Conservation (phyloP, 2,113 vertebrate genomes). For the Leptobrachium leishanense region DNA sequence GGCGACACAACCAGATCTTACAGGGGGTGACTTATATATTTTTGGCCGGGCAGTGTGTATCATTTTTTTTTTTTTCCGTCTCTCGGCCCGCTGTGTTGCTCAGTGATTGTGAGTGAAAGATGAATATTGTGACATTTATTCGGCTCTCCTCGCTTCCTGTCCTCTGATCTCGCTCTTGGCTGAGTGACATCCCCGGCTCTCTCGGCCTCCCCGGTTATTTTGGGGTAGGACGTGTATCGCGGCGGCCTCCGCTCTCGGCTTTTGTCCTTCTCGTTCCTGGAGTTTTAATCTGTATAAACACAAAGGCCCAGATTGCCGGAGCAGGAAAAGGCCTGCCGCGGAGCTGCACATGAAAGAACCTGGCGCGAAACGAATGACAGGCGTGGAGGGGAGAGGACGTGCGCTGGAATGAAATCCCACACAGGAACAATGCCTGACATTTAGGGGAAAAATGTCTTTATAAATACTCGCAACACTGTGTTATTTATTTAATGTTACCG, state of each 20-base stretch:
- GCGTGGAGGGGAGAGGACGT: not conserved
- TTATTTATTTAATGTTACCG: too few relatives aligned
- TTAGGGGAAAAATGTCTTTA: too few relatives aligned
- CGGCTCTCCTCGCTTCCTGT: slow-evolving; percentile 10
- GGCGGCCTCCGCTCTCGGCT: not conserved
- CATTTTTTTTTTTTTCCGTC: not conserved
- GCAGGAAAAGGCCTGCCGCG: slow-evolving; percentile 38
- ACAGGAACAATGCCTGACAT: too few relatives aligned
- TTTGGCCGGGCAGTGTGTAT: too few relatives aligned
- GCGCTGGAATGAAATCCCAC: too few relatives aligned
- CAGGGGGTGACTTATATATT: too few relatives aligned
- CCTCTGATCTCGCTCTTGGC: slow-evolving; percentile 17
- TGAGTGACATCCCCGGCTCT: slow-evolving; percentile 27
- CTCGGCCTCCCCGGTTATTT: slow-evolving; percentile 22
- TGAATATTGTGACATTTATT: slow-evolving; percentile 9
- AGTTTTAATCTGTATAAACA: slow-evolving; percentile 36
- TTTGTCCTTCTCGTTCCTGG: slow-evolving; percentile 7
- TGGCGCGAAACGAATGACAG: not conserved
- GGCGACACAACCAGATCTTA: too few relatives aligned
- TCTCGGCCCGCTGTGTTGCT: not conserved
- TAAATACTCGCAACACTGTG: too few relatives aligned
- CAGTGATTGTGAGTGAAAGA: not conserved
- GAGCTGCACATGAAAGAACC: slow-evolving; percentile 35
- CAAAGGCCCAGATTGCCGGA: slow-evolving; percentile 3
- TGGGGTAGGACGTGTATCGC: slow-evolving; percentile 3